phyloP scores from a whole-genome alignment of 2,888 invertebrate species.

The Mermis nigrescens region DNA sequence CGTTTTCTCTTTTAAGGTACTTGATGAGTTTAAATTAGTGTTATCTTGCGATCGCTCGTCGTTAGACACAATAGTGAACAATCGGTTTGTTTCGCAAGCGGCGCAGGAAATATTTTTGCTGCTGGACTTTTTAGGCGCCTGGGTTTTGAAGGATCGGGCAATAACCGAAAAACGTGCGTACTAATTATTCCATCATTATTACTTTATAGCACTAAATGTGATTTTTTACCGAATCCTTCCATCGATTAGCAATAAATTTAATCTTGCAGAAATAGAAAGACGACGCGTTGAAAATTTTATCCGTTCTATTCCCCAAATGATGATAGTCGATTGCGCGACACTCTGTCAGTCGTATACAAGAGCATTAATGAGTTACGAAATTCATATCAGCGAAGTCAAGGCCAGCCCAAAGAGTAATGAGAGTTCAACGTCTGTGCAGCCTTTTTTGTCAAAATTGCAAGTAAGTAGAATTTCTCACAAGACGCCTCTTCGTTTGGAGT shows the following conservation, averaged over 20 bases:
- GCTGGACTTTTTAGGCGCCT: constrained; percentile 1
- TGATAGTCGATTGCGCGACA: background rate
- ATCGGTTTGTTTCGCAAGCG: too few relatives aligned
- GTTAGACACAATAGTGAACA: too few relatives aligned
- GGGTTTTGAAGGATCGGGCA: background rate
- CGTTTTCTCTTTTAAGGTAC: background rate
- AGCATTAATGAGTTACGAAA: constrained; percentile 1
- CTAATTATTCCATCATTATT: too few relatives aligned
- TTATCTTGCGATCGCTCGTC: background rate
- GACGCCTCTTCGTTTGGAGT: too few relatives aligned
- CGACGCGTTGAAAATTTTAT: background rate
- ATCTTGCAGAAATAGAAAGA: background rate
- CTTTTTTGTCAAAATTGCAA: background rate
- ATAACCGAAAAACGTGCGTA: background rate
- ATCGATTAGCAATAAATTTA: background rate
- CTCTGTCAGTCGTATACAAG: background rate
- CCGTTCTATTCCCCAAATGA: background rate
- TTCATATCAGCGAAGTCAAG: background rate
- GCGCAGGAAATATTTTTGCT: background rate
- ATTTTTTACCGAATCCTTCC: too few relatives aligned
- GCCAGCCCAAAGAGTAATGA: background rate
- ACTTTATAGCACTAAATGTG: too few relatives aligned
- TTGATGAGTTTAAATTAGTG: background rate
- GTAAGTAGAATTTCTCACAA: too few relatives aligned
- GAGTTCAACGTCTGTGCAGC: background rate